A percentile compares a stretch with the other conserved stretches of the same genome.
These are phyloP conservation scores for Gymnoscopelus microlampas DNA, from an alignment of 2,797 vertebrate genomes.

Conservation along the genomic window DNA sequence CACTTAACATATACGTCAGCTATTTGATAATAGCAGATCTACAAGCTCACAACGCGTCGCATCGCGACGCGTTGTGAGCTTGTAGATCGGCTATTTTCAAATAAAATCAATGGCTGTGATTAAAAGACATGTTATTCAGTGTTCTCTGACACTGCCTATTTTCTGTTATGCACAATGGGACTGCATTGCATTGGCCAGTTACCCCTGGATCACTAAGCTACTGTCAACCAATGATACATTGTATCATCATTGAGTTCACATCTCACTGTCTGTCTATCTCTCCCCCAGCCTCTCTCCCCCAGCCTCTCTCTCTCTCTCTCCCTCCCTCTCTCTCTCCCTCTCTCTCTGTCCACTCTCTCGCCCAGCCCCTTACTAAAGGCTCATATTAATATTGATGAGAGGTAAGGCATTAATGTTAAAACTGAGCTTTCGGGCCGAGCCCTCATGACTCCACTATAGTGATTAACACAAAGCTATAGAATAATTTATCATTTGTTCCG, in stretches of 20 bases:
- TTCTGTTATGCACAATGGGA: too few relatives aligned
- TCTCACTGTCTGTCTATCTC: slow-evolving; percentile 15
- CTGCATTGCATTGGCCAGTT: too few relatives aligned
- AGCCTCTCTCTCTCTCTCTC: slow-evolving; percentile 17
- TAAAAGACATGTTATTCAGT: too few relatives aligned
- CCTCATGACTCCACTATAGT: slow-evolving; percentile 80
- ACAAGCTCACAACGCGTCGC: too few relatives aligned
- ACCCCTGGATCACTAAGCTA: too few relatives aligned
- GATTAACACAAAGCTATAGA: slow-evolving; percentile 84
- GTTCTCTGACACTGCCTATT: too few relatives aligned
- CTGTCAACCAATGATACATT: too few relatives aligned
- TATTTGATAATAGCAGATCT: too few relatives aligned
- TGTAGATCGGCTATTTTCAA: too few relatives aligned
- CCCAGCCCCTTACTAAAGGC: slow-evolving; percentile 67
- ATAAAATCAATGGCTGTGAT: too few relatives aligned
- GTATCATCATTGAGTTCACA: not conserved
- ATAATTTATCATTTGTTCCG: slow-evolving; percentile 81
- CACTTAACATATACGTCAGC: too few relatives aligned
- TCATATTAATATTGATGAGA: slow-evolving; percentile 84
- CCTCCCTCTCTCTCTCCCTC: slow-evolving; percentile 19
- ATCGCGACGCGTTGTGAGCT: too few relatives aligned
- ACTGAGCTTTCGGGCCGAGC: slow-evolving; percentile 79
- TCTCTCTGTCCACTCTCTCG: slow-evolving; percentile 8
- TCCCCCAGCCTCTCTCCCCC: slow-evolving; percentile 21
- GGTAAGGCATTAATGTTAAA: slow-evolving; percentile 83